Evolutionary conservation across 2,113 vertebrate species (phyloP), one percentile per base, ranked within the genome.

Genomic region (Dromiciops gliroides): DNA sequence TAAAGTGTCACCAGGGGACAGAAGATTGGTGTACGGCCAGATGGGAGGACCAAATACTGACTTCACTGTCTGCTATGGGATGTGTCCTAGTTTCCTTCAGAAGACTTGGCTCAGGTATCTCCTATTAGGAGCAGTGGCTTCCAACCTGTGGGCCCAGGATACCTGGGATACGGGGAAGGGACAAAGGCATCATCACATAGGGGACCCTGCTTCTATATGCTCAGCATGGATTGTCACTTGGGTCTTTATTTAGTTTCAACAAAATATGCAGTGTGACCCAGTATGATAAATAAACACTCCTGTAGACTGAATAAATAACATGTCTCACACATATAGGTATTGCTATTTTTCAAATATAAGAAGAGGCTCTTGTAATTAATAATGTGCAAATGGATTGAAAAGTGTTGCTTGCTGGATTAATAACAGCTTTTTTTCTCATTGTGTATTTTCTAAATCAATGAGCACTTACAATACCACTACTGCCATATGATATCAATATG

Each of bases 71-170:
- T 48, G 51, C 0, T 4, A 16, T 37, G 67, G 1, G 2, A 47
- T 0, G 8, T 0, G 8, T 22, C 24, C 47, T 0, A 50, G 37
- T 24, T 5, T 89, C 50, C 3, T 23, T 50, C 22, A 0, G 1
- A 24, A 92, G 24, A 53, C 52, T 49, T 31, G 0, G 52, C 91
- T 90, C 75, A 19, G 47, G 50, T 25, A 31, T 26, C 90, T 5
- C 23, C 26, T 83, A 6, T 44, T 83, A n/a, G 67, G 60, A 75
- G 5, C 31, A 75, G 1, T 75, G 60, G 14, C 37, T 44, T 44
- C 67, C 19, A 83, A 44, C n/a, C 19, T 83, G 19, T 83, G 67
- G n/a, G 19, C 7, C 67, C 44, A 44, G 6, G 67, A 44, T 44
- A 83, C 16, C 67, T 44, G 19, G n/a, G n/a, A 23, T 16, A 2